Base-by-base conservation (phyloP, 2,888 invertebrate genomes). In the Ectropis crepuscularia region DNA sequence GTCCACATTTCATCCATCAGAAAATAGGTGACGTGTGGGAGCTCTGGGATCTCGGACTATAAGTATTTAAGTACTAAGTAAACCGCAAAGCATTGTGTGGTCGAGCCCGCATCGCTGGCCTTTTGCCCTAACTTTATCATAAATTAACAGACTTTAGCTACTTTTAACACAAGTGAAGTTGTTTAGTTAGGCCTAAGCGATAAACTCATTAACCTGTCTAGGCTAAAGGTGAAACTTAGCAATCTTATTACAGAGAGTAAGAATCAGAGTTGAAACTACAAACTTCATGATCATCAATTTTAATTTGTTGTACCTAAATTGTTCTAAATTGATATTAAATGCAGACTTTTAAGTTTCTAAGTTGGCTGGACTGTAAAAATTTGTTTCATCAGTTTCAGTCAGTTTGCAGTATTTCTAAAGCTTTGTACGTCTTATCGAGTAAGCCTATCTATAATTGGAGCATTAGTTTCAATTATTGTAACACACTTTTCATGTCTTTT, bases 161-260 rank as follows among this genome's bases (percentile, higher is more conserved):
- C 41, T 53, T 45, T 45, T 39, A 57, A 28, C 37, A 45, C 7
- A 49, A 41, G 53, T 61, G 53, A 55, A 51, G 55, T 41, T 53
- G 28, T 49, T 65, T 48, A 61, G 58, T 55, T 67, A 51, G 38
- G 60, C 53, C 57, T 68, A 66, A 70, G 65, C 67, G 63, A 65
- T 65, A 68, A 63, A 64, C 69, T 72, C 72, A 63, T 72, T 72
- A 72, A 70, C 72, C 70, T 69, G 69, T 69, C 72, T 72, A 57
- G 65, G 67, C 48, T 55, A 63, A 62, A 53, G 64, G 67, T 72
- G 63, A 72, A 51, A 68, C 51, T 68, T 61, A 37, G 48, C 51
- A 53, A 63, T 41, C 45, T 16, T 51, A 47, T 57, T 57, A 57
- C 38, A 55, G 46, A 45, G 45, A 43, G 38, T 53, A 42, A 62